Evolutionary conservation across 2,888 invertebrate species (phyloP).

Genomic region (Catocala fraxini): DNA sequence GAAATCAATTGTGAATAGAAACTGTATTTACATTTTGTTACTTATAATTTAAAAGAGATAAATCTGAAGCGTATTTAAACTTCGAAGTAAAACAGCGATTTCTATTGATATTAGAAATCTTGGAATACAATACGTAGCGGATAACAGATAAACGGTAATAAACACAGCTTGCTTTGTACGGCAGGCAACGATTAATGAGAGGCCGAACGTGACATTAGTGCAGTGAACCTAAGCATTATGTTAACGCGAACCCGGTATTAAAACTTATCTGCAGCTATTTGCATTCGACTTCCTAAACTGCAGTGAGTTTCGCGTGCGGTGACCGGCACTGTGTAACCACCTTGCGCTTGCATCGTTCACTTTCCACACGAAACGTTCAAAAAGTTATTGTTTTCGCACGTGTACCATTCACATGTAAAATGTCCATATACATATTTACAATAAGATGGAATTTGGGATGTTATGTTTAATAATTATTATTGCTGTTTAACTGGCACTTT

Average conservation of each 20-base stretch:
- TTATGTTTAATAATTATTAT: slow-evolving; percentile 32
- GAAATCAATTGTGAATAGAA: neutral
- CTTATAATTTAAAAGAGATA: neutral
- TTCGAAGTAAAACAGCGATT: slow-evolving; percentile 37
- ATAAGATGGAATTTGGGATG: slow-evolving; percentile 39
- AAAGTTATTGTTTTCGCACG: slow-evolving; percentile 49
- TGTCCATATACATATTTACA: slow-evolving; percentile 46
- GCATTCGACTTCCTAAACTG: slow-evolving; percentile 84
- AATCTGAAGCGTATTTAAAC: slow-evolving; percentile 22
- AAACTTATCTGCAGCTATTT: slow-evolving; percentile 86
- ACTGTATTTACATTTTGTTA: neutral
- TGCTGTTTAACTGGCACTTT: slow-evolving; percentile 27
- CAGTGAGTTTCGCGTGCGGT: slow-evolving; percentile 60
- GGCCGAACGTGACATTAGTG: slow-evolving; percentile 86
- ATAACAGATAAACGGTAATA: slow-evolving; percentile 61
- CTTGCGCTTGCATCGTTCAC: slow-evolving; percentile 49
- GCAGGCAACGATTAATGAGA: slow-evolving; percentile 80
- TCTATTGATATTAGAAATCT: slow-evolving; percentile 53
- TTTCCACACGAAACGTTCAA: slow-evolving; percentile 46
- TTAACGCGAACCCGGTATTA: slow-evolving; percentile 78
- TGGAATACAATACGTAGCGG: slow-evolving; percentile 47
- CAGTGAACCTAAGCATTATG: slow-evolving; percentile 81
- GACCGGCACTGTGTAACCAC: slow-evolving; percentile 39
- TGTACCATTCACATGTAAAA: slow-evolving; percentile 48
- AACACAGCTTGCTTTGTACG: slow-evolving; percentile 76